These are phyloP conservation scores for Himalopsyche japonica DNA, from an alignment of 2,888 invertebrate species.

Conservation along the genomic window DNA sequence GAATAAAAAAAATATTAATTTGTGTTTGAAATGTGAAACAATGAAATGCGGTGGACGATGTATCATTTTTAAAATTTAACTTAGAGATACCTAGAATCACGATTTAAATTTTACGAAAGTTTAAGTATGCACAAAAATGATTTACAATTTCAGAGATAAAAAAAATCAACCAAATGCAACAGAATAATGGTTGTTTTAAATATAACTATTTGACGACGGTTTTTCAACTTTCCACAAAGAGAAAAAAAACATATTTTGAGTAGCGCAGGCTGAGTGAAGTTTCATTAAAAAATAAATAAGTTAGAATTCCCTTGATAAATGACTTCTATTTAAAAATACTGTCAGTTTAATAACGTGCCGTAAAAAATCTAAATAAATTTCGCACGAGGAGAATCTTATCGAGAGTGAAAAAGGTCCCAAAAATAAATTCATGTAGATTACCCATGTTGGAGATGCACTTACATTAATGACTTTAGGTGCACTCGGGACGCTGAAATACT, in stretches of 20 bases:
- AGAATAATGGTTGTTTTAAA: no score
- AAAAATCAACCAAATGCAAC: no score
- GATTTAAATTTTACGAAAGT: no score
- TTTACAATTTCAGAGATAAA: no score
- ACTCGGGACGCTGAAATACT: neutral
- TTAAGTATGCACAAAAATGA: no score
- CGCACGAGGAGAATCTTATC: neutral
- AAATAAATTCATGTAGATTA: neutral
- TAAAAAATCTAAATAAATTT: neutral
- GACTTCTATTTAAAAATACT: neutral
- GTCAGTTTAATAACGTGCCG: neutral
- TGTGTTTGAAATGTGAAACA: no score
- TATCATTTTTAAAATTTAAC: no score
- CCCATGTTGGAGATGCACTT: neutral
- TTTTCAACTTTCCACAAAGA: neutral
- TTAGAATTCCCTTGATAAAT: neutral
- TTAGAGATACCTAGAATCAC: no score
- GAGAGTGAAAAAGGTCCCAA: neutral
- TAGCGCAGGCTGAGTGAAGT: neutral
- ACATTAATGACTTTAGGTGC: neutral
- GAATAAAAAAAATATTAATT: no score
- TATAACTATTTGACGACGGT: neutral
- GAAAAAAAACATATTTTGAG: neutral
- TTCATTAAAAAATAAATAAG: neutral
- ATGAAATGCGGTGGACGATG: no score